Conservation (phyloP, 1,140 invertebrate species). For the Lordiphosa collinella region DNA sequence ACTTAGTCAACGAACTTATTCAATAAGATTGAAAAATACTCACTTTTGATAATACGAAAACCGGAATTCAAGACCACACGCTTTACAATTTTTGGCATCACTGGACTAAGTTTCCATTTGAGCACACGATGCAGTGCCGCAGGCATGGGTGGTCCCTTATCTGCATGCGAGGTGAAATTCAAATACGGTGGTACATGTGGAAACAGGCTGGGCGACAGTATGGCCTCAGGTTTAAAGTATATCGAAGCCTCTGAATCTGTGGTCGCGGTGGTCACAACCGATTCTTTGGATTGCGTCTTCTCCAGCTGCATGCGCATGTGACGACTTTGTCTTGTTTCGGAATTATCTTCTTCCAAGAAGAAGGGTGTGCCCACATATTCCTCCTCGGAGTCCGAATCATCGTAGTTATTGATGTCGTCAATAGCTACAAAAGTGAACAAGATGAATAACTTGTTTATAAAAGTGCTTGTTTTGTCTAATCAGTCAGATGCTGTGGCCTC, state of each 20-base stretch:
- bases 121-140: conserved; percentile 86
- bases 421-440: conserved; percentile 38
- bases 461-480: too few species aligned
- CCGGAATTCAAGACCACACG: conserved; percentile 91
- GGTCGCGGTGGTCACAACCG: conserved; percentile 39
- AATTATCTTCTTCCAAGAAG: conserved; percentile 53
- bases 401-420: conserved; percentile 67
- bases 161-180: conserved; percentile 89
- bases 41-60: conserved; percentile 90
- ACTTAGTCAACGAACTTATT: too few species aligned
- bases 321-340: conserved; percentile 61
- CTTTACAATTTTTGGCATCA: conserved; percentile 93
- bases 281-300: conserved; percentile 37
- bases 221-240: conserved; percentile 72
- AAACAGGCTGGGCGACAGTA: conserved; percentile 88
- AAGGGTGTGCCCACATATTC: conserved; percentile 69
- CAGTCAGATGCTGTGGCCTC: too few species aligned
- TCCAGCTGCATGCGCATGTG: conserved; percentile 52
- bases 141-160: conserved; percentile 84
- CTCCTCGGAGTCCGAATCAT: conserved; percentile 72
- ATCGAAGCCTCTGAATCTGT: conserved; percentile 50
- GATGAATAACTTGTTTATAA: too few species aligned
- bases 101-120: conserved; percentile 95
- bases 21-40: conserved; percentile 34
- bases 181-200: conserved; percentile 93